Conservation (phyloP, 1,140 invertebrate species). For the Branchinecta lynchi region DNA sequence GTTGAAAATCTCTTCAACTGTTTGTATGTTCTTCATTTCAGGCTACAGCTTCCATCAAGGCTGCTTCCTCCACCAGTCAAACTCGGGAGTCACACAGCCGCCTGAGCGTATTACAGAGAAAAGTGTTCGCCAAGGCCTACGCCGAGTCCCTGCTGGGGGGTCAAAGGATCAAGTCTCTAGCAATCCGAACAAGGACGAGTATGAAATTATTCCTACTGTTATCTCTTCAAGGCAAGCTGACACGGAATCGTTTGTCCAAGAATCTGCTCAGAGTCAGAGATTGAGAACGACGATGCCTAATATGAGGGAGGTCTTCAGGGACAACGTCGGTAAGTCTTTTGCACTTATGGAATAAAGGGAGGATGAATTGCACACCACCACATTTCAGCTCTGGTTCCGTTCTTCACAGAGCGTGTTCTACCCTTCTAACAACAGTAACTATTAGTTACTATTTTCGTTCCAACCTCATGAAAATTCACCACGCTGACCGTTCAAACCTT, state of each 20-base stretch:
- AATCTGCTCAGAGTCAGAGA: conserved; percentile 8
- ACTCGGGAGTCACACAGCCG: conserved; percentile 46
- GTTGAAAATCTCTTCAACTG: no score
- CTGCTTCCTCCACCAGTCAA: conserved; percentile 48
- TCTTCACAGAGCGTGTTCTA: no score
- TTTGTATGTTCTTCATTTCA: conserved; percentile 21
- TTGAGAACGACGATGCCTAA: no score
- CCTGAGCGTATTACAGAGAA: conserved; percentile 29
- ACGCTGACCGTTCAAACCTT: no score
- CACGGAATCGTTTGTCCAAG: neutral
- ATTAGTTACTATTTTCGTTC: no score
- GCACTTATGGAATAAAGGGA: no score
- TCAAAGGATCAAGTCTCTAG: neutral
- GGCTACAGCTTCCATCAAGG: conserved; percentile 58
- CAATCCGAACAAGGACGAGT: neutral
- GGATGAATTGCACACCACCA: no score
- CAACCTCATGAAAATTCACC: no score
- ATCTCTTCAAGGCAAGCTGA: conserved; percentile 10
- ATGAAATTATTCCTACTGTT: conserved; percentile 13
- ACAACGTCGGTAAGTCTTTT: no score
- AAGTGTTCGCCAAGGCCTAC: conserved; percentile 26
- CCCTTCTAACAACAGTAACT: no score
- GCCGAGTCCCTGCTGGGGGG: conserved; percentile 26
- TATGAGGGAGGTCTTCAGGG: no score
- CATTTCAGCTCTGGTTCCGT: no score